Evolutionary conservation across 2,797 vertebrate species (phyloP).

Genomic region (Hippoglossus hippoglossus): DNA sequence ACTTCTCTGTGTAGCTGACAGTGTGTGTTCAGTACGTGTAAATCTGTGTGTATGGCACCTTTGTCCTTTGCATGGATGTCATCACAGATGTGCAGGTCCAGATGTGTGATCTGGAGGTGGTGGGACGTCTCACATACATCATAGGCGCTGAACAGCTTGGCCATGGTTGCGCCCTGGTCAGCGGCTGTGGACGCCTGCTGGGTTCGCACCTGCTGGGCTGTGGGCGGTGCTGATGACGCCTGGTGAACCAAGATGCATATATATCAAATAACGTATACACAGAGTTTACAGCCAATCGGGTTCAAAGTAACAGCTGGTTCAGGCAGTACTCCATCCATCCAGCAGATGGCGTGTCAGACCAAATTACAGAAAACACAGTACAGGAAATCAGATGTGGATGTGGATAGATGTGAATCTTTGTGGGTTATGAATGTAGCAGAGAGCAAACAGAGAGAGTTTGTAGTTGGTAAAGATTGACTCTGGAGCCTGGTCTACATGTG

Average conservation of each 20-base stretch:
- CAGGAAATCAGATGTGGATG: not conserved
- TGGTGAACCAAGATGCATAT: conserved; percentile 56
- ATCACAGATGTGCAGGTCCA: conserved; percentile 98
- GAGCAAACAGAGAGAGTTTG: conserved; percentile 2
- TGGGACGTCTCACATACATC: conserved; percentile 98
- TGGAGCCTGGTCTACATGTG: too few relatives aligned
- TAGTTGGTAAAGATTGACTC: conserved; percentile 1
- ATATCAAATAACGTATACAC: too few relatives aligned
- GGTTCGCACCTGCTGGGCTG: conserved; percentile 88
- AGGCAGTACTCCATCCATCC: conserved; percentile 39
- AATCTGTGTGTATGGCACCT: conserved; percentile 76
- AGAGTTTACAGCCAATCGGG: not conserved
- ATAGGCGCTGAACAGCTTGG: conserved; percentile 90
- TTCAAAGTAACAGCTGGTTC: not conserved
- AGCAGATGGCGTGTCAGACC: conserved; percentile 54
- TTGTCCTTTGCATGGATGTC: conserved; percentile 95
- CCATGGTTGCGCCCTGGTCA: conserved; percentile 91
- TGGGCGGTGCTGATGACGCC: conserved; percentile 84
- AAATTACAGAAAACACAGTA: conserved; percentile 5
- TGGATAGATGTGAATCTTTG: not conserved
- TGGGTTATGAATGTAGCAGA: not conserved
- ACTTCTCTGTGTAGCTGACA: too few relatives aligned
- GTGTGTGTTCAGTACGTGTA: not conserved
- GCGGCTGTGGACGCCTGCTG: conserved; percentile 87
- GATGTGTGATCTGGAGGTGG: conserved; percentile 96